Percentiles rank a stretch among this genome's conserved stretches.
phyloP scores from a whole-genome alignment of 2,888 invertebrate species.

The Acheta domesticus region DNA sequence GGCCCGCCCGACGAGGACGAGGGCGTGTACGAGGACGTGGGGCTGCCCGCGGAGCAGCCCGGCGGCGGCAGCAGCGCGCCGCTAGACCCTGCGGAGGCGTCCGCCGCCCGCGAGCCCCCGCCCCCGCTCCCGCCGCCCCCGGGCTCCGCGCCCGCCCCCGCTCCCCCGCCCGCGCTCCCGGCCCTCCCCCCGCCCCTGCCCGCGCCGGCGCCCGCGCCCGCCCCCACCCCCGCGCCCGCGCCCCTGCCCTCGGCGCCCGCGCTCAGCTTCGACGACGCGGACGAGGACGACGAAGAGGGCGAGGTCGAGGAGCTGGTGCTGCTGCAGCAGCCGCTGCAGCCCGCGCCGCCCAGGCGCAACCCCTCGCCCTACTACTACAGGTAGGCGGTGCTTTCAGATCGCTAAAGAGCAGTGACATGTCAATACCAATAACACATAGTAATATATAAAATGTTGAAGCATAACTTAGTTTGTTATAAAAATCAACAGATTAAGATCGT shows the following conservation, averaged over 20 bases:
- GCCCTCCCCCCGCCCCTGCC: not conserved
- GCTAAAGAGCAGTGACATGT: no score
- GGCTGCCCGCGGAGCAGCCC: slow-evolving; percentile 28
- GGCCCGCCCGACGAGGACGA: slow-evolving; percentile 27
- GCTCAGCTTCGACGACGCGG: not conserved
- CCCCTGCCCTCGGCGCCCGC: not conserved
- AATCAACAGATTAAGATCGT: no score
- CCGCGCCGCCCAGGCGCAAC: slow-evolving; percentile 43
- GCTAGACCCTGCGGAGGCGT: slow-evolving; percentile 35
- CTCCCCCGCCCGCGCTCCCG: slow-evolving; percentile 18
- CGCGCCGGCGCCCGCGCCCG: not conserved
- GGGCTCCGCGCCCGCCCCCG: not conserved
- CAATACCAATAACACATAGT: no score
- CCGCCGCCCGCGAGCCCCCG: not conserved
- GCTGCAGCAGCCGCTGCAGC: slow-evolving; percentile 21
- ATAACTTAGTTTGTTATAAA: no score
- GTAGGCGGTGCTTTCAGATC: no score
- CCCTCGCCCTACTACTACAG: slow-evolving; percentile 78
- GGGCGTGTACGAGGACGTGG: slow-evolving; percentile 37
- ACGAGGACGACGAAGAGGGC: slow-evolving; percentile 28
- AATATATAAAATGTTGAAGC: no score
- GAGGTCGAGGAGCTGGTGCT: slow-evolving; percentile 25
- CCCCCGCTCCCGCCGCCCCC: not conserved
- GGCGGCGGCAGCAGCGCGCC: slow-evolving; percentile 32
- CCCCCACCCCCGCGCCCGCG: not conserved